Percentiles rank a stretch among this genome's conserved stretches.
Conservation (phyloP, 2,797 vertebrate genomes). For the Mus caroli region DNA sequence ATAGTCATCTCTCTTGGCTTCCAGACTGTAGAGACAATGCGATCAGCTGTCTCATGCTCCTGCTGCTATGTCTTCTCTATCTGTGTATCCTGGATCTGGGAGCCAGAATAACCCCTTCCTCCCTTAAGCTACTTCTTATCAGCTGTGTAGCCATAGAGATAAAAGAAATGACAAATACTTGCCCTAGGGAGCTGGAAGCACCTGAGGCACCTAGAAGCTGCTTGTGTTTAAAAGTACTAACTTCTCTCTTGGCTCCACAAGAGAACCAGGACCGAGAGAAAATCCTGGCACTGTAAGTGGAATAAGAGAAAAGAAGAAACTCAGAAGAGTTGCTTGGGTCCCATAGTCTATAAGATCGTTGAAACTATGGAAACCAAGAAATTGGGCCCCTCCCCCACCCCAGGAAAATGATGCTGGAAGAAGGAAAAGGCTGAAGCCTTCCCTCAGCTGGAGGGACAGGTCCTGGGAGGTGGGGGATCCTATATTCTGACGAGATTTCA, state of each 20-base stretch:
- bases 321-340: not conserved
- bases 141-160: not conserved
- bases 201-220: not conserved
- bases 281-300: not conserved
- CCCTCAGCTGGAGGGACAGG: accelerated
- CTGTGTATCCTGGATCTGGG: no score
- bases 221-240: not conserved
- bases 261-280: not conserved
- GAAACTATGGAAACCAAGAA: not conserved
- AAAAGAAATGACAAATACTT: not conserved
- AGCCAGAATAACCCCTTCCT: not conserved
- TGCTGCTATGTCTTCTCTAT: not conserved
- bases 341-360: not conserved
- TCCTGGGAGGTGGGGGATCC: not conserved
- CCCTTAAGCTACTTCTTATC: not conserved
- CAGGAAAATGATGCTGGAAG: not conserved
- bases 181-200: not conserved
- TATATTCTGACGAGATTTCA: not conserved
- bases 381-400: accelerated
- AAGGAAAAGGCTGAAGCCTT: not conserved
- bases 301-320: not conserved
- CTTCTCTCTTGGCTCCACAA: not conserved
- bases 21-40: not conserved
- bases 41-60: not conserved
- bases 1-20: not conserved